Conservation (phyloP, 53 echinoderm and acorn worm species). For the Temnopleurus reevesii region DNA sequence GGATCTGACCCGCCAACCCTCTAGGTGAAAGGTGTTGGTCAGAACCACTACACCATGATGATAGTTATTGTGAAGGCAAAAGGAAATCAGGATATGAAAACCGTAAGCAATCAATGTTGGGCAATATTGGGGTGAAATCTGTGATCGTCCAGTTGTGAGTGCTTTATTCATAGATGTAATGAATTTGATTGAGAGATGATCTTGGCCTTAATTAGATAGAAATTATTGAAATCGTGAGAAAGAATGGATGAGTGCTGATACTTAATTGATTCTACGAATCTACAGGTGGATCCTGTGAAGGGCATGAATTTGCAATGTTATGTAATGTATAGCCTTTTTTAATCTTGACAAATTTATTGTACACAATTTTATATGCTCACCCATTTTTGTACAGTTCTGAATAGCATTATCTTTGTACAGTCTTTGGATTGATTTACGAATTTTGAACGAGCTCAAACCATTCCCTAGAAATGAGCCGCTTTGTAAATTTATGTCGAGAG, state of each 20-base stretch:
- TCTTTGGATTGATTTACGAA: background rate
- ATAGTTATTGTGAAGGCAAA: too few species aligned
- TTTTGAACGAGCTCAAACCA: background rate
- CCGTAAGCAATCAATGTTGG: too few species aligned
- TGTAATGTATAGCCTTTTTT: constrained; percentile 9
- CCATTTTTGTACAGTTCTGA: background rate
- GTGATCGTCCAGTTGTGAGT: too few species aligned
- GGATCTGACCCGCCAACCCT: too few species aligned
- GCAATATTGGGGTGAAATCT: too few species aligned
- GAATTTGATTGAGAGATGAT: background rate
- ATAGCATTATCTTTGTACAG: constrained; percentile 34
- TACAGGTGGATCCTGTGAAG: background rate
- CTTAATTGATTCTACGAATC: background rate
- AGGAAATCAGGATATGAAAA: too few species aligned
- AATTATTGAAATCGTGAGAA: background rate
- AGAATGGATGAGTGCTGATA: background rate
- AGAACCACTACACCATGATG: too few species aligned
- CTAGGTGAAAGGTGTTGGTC: too few species aligned
- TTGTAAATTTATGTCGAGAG: background rate
- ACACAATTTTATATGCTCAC: constrained; percentile 16
- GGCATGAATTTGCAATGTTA: background rate
- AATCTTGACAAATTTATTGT: background rate
- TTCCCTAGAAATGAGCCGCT: background rate
- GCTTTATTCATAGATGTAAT: too few species aligned
- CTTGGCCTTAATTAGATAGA: background rate